Base-by-base conservation (phyloP, 2,797 vertebrate genomes). In the Acanthurus lineatus region DNA sequence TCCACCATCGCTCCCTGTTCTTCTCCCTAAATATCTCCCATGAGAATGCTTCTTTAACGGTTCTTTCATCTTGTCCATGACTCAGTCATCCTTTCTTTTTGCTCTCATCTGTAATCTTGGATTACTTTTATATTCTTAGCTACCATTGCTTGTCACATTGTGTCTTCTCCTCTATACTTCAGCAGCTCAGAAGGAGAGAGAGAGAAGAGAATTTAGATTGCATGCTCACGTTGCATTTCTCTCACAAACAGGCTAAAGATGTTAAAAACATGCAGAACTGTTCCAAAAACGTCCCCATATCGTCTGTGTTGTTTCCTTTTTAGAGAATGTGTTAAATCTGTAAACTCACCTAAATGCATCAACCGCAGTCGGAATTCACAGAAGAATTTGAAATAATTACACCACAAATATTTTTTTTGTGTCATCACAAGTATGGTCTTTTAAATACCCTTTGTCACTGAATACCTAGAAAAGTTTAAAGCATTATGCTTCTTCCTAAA, bases 41-140 rank as follows among this genome's bases (percentile, higher is more conserved):
- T 22, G 22, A 80, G 51, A 73, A 77, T 28, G 40, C 57, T 53
- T 54, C 67, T 71, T 77, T 52, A 79, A 66, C 52, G 22, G 8
- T 58, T 67, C 48, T 68, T 77, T 83, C 76, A 82, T 87, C 59
- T 76, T 28, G 75, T 75, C 81, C 68, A 75, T 45, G 69, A 81
- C 22, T 80, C 51, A 76, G 75, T 74, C 73, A 76, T 88, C 58
- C 54, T 69, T 52, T 73, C 52, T 49, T 62, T 65, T 76, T 81
- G 68, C 76, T 85, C 57, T 74, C 61, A 69, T 77, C 48, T 72
- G 70, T 82, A 82, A 87, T 86, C 73, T 74, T 69, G 73, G 69
- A 90, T 87, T 86, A 68, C 82, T 40, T 82, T 74, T 75, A 76
- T 71, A 79, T 70, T 64, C 73, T 79, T 67, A 62, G 73, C 65